Evolutionary conservation across 2,797 vertebrate genomes (phyloP), one percentile per base, ranked within the genome.

Genomic region (Mormyrus proboscirostris): DNA sequence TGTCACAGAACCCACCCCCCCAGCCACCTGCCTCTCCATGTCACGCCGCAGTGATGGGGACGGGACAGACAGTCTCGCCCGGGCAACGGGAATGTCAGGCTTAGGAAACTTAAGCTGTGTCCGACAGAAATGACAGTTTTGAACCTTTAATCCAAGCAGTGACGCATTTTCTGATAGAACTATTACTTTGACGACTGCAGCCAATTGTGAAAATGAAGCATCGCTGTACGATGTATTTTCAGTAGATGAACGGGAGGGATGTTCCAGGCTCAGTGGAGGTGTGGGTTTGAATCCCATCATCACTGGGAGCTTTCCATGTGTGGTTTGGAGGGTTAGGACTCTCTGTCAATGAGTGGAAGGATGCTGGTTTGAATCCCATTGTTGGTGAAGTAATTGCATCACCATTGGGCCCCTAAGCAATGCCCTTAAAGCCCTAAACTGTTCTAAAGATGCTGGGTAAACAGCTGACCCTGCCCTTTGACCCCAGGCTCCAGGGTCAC

Each of bases 1-100:
- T 92, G 92, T 95, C 94, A 93, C 90, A 91, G 69, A 88, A 85
- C 89, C 25, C 49, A 29, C 33, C 49, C 82, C n/a, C 19, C 82
- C 47, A 2, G 49, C 47, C 14, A 9, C n/a, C 50, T 50, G 29
- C 7, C 2, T 41, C 10, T 16, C 33, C 29, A 38, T 84, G 82
- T 84, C 38, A 79, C 41, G 8, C 33, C 6, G 7, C 38, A 44
- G 41, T 79, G 16, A 79, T 47, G 41, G 33, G 19, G 38, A n/a
- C 1, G 41, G 16, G 73, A 79, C 14, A 79, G 19, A 47, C 16
- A 79, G 29, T n/a, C 6, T 41, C 6, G 6, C 33, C 41, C n/a
- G 16, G 25, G 14, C 69, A 38, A 41, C 2, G 14, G 69, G 33
- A 41, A 76, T 69, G 62, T 69, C 8, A 10, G 62, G 65, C 7